Evolutionary conservation across 2,888 invertebrate species (phyloP), one percentile per base, ranked within the genome.

Genomic region (Antheraea yamamai): DNA sequence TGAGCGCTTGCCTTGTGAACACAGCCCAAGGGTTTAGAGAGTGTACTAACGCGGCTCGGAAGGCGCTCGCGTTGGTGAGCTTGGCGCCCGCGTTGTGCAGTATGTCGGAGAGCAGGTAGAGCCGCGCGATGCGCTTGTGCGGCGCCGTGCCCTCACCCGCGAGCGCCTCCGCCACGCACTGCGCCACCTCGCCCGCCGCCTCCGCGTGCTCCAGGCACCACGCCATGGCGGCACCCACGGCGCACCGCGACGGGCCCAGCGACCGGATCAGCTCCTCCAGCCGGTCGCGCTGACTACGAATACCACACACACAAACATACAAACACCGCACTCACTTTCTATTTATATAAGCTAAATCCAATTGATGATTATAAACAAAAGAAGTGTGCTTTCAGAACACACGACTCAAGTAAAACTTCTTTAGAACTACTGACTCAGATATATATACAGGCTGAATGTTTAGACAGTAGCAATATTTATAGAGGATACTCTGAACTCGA

Each of bases 181-280:
- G 98, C 73, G 98, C 97, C 78, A 99, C 91, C 95, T 99, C 99
- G 87, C 98, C 98, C 3, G 99, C 99, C 51, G 99, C 98, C 91
- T 99, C 99, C 35, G 99, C 98, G 92, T 99, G 99, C 89, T 99
- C 99, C 78, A 99, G 97, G 91, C 99, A 99, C 96, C 99, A 99
- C 74, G 99, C 97, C 99, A 99, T 99, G 23, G 97, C 98, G 88
- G 99, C 99, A 12, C 97, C 99, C 77, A 99, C 97, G 90, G 97
- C 97, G 77, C 95, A 91, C 75, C 97, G 96, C 84, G 98, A 97
- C 1, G 98, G 98, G 0, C 97, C 97, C 85, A 99, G 95, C 78
- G 97, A 96, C 26, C 99, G 96, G 80, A 99, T 96, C 84, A 99
- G 95, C 91, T 98, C 98, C 92, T 99, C 99, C 58, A 99, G 94